phyloP scores from a whole-genome alignment of 2,888 invertebrate species.

The Torymus tubicola region DNA sequence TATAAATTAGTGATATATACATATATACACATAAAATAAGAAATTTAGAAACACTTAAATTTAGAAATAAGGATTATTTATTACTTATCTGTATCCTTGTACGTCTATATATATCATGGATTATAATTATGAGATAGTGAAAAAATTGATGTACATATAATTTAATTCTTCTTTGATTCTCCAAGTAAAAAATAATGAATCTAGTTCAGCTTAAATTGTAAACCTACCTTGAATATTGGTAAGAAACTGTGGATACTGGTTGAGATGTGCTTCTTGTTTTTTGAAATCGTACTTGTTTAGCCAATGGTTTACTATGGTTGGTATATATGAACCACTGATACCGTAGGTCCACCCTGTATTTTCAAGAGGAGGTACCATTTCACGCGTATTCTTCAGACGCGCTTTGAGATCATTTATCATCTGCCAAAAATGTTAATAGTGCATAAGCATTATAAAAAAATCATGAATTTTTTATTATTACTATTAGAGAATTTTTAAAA shows the following conservation, averaged over 20 bases:
- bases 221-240: constrained; percentile 69
- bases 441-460: not conserved
- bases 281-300: constrained; percentile 79
- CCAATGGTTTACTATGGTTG: constrained; percentile 78
- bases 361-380: constrained; percentile 62
- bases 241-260: constrained; percentile 76
- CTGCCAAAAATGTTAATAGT: not conserved
- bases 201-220: no score
- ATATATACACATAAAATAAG: no score
- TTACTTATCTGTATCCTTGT: no score
- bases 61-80: no score
- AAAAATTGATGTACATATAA: no score
- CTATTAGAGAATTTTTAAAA: no score
- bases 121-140: no score
- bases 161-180: no score
- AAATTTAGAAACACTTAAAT: no score
- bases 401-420: constrained; percentile 68
- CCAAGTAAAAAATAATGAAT: no score
- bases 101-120: no score
- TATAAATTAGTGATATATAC: no score
- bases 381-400: constrained; percentile 72
- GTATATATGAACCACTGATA: constrained; percentile 76
- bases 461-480: not conserved
- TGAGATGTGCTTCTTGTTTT: constrained; percentile 77
- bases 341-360: constrained; percentile 76